Conservation (phyloP, 2,888 invertebrate species). For the Athripsodes cinereus region DNA sequence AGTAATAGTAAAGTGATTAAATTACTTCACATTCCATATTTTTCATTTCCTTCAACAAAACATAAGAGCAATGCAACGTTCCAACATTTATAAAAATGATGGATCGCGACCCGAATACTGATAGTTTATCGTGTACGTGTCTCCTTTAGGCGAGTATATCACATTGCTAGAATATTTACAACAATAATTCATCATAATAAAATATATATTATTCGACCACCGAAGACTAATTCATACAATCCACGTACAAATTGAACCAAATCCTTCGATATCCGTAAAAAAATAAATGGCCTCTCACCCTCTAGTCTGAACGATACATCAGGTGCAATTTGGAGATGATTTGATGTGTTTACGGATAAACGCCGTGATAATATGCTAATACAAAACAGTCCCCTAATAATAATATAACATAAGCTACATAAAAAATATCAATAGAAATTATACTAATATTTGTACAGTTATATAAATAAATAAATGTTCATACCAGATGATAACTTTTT, state of each 20-base stretch:
- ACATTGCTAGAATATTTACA: background rate
- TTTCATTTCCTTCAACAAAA: too few species aligned
- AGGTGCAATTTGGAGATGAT: background rate
- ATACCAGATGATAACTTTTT: too few species aligned
- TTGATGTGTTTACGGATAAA: background rate
- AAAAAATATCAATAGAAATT: background rate
- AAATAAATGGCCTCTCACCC: constrained; percentile 22
- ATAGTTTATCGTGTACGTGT: too few species aligned
- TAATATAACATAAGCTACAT: background rate
- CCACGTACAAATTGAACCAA: constrained; percentile 25
- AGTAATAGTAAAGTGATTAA: too few species aligned
- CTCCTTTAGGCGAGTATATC: too few species aligned
- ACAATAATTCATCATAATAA: background rate
- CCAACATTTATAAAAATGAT: too few species aligned
- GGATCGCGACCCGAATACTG: too few species aligned
- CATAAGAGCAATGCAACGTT: too few species aligned
- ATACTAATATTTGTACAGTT: background rate
- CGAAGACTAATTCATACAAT: constrained; percentile 14
- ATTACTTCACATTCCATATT: too few species aligned
- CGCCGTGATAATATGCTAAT: background rate
- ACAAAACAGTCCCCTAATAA: background rate
- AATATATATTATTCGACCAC: background rate
- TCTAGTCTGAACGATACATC: constrained; percentile 9
- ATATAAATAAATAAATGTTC: too few species aligned
- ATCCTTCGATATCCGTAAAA: constrained; percentile 28